phyloP scores from a whole-genome alignment of 2,797 vertebrate genomes.

The Heteromormyrus szaboi region DNA sequence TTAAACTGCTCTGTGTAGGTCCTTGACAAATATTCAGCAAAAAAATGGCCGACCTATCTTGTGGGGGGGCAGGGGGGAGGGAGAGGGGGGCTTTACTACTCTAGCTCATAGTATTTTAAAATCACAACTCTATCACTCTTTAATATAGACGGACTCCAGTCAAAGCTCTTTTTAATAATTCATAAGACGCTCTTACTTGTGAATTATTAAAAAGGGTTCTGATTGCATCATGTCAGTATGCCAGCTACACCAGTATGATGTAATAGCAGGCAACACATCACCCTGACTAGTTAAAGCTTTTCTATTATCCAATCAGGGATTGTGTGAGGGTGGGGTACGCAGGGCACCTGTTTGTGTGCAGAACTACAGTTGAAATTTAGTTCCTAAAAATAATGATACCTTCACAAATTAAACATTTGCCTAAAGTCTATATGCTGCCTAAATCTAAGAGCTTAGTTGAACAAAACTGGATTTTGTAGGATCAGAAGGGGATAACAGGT shows the following conservation, averaged over 20 bases:
- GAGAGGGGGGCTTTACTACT: background rate
- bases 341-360: background rate
- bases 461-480: background rate
- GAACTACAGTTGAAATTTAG: background rate
- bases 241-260: conserved; percentile 54
- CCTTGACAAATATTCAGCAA: background rate
- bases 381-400: background rate
- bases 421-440: background rate
- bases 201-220: conserved; percentile 18
- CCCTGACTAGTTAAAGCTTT: conserved; percentile 49
- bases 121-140: conserved; percentile 10
- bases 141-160: conserved; percentile 20
- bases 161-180: conserved; percentile 23
- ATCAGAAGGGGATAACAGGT: background rate
- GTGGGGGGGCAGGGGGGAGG: background rate
- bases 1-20: conserved; percentile 8
- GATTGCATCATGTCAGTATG: conserved; percentile 53
- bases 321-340: background rate
- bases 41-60: background rate
- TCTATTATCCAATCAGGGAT: conserved; percentile 34
- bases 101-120: background rate
- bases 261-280: conserved; percentile 58
- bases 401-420: background rate
- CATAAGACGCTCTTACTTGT: conserved; percentile 17
- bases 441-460: background rate